Percentiles rank a stretch among this genome's conserved stretches.
phyloP scores from a whole-genome alignment of 2,113 vertebrate genomes.

The Oostethus manadensis region DNA sequence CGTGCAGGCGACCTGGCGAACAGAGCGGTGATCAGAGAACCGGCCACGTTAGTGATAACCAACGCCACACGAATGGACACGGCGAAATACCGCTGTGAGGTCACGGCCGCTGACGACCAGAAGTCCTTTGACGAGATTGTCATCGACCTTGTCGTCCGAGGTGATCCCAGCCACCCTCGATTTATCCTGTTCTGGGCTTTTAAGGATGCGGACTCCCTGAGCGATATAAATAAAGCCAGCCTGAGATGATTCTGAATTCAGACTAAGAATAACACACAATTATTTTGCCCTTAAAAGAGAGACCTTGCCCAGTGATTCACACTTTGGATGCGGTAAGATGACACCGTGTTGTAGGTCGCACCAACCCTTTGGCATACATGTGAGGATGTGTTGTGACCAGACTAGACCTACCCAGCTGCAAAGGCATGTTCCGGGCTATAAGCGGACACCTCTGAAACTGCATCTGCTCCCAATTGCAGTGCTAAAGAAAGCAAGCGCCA shows the following conservation, averaged over 20 bases:
- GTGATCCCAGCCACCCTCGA: constrained; percentile 49
- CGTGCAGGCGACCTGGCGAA: constrained; percentile 79
- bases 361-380: constrained; percentile 56
- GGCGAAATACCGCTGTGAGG: constrained; percentile 89
- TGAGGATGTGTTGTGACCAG: constrained; percentile 63
- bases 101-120: constrained; percentile 79
- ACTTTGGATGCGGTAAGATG: constrained; percentile 60
- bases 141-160: constrained; percentile 86
- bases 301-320: constrained; percentile 23
- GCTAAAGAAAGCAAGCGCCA: constrained; percentile 70
- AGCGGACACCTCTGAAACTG: constrained; percentile 73
- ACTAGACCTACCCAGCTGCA: constrained; percentile 63
- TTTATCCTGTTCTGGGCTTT: neutral
- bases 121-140: constrained; percentile 88
- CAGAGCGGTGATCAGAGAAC: constrained; percentile 79
- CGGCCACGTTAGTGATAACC: constrained; percentile 81
- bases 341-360: constrained; percentile 55
- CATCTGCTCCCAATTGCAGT: constrained; percentile 65
- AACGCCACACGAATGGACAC: constrained; percentile 88
- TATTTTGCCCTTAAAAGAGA: constrained; percentile 27
- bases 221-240: neutral
- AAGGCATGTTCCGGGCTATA: constrained; percentile 72
- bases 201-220: neutral
- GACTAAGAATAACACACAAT: constrained; percentile 4
- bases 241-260: neutral